Conservation (phyloP, 2,888 invertebrate genomes). For the Melanophora roralis region DNA sequence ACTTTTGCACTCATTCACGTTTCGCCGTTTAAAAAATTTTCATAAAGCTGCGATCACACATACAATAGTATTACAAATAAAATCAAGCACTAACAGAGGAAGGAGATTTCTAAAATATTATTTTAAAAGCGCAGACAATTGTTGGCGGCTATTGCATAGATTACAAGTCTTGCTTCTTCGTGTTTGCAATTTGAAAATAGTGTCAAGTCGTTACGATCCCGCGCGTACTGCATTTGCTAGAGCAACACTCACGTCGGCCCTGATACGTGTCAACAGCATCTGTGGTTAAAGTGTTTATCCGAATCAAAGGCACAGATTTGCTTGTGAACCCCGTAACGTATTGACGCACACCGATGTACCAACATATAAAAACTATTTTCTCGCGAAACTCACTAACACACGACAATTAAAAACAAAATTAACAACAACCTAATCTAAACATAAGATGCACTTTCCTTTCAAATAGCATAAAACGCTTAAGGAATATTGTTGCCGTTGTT, state of each 20-base stretch:
- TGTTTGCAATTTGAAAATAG: conserved; percentile 65
- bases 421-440: neutral
- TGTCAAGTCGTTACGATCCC: conserved; percentile 61
- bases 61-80: neutral
- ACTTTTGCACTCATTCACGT: conserved; percentile 36
- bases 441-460: neutral
- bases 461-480: too few relatives aligned
- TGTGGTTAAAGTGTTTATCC: conserved; percentile 59
- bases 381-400: neutral
- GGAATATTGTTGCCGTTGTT: too few relatives aligned
- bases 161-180: conserved; percentile 61
- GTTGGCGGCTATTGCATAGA: conserved; percentile 4
- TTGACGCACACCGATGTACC: neutral
- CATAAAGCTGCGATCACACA: conserved; percentile 17
- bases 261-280: conserved; percentile 71
- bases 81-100: neutral
- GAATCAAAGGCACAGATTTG: too few relatives aligned
- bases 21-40: conserved; percentile 20
- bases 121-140: conserved; percentile 4
- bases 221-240: conserved; percentile 55
- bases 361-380: neutral
- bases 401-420: neutral
- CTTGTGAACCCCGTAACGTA: too few relatives aligned
- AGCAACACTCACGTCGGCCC: conserved; percentile 67
- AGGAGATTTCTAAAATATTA: neutral